Evolutionary conservation across 2,888 invertebrate genomes (phyloP).

Genomic region (Tiliacea aurago): DNA sequence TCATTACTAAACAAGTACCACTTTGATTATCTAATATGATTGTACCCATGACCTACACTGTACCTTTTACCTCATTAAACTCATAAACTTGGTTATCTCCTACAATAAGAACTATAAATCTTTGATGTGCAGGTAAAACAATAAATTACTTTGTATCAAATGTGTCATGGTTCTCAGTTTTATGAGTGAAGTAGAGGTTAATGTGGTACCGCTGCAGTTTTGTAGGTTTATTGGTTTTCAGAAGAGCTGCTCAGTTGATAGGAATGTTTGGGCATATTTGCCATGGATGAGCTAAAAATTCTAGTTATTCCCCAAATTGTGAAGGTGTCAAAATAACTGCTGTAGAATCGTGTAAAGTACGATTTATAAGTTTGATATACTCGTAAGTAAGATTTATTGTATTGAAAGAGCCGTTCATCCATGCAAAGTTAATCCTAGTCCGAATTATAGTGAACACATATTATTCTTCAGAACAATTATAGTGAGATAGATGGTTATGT

Average conservation of each 20-base stretch:
- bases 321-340: not conserved
- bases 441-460: not conserved
- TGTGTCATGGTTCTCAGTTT: slow-evolving; percentile 34
- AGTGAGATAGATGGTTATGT: too few relatives aligned
- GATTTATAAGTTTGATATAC: slow-evolving; percentile 2
- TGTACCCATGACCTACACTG: not conserved
- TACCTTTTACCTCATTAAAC: slow-evolving; percentile 31
- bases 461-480: too few relatives aligned
- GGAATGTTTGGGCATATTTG: not conserved
- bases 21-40: not conserved
- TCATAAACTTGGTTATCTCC: slow-evolving; percentile 32
- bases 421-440: not conserved
- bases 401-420: not conserved
- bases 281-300: too few relatives aligned
- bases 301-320: not conserved
- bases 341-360: too few relatives aligned
- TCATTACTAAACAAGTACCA: not conserved
- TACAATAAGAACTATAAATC: slow-evolving; percentile 29
- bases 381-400: slow-evolving; percentile 2
- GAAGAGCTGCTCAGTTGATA: not conserved
- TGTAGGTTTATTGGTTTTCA: slow-evolving; percentile 34
- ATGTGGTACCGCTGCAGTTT: slow-evolving; percentile 18
- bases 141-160: slow-evolving; percentile 51
- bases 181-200: slow-evolving; percentile 25
- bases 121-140: slow-evolving; percentile 24